Evolutionary conservation across 2,888 invertebrate species (phyloP).

Genomic region (Nebria brevicollis): DNA sequence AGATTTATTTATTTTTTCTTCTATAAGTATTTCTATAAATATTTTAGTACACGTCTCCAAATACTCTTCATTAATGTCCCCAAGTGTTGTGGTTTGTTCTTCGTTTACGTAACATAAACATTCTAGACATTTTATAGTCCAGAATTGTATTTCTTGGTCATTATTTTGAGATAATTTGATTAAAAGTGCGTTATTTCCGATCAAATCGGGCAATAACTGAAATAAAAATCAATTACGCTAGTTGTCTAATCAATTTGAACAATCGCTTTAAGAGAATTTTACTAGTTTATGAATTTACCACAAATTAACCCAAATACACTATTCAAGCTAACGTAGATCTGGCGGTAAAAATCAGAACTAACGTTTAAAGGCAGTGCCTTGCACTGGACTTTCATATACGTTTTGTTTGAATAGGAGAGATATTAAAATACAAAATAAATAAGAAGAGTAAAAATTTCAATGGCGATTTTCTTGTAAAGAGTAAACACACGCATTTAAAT

Average conservation of each 20-base stretch:
- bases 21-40: constrained; percentile 62
- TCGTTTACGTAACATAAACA: constrained; percentile 49
- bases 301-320: too few relatives aligned
- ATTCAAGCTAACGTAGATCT: too few relatives aligned
- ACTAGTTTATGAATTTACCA: too few relatives aligned
- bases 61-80: constrained; percentile 45
- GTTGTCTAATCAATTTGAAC: too few relatives aligned
- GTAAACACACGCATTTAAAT: too few relatives aligned
- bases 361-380: too few relatives aligned
- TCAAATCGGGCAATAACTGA: constrained; percentile 48
- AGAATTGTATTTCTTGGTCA: constrained; percentile 51
- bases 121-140: constrained; percentile 58
- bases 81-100: constrained; percentile 43
- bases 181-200: constrained; percentile 49
- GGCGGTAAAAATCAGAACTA: too few relatives aligned
- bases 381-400: too few relatives aligned
- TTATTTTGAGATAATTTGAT: constrained; percentile 45
- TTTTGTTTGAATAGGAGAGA: background rate
- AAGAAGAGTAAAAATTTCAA: too few relatives aligned
- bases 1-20: constrained; percentile 58
- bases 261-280: too few relatives aligned
- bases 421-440: too few relatives aligned
- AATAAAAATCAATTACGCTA: background rate
- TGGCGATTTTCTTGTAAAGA: too few relatives aligned
- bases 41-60: constrained; percentile 60